Evolutionary conservation across 2,888 invertebrate species (phyloP).

Genomic region (Chrysina gloriosa): DNA sequence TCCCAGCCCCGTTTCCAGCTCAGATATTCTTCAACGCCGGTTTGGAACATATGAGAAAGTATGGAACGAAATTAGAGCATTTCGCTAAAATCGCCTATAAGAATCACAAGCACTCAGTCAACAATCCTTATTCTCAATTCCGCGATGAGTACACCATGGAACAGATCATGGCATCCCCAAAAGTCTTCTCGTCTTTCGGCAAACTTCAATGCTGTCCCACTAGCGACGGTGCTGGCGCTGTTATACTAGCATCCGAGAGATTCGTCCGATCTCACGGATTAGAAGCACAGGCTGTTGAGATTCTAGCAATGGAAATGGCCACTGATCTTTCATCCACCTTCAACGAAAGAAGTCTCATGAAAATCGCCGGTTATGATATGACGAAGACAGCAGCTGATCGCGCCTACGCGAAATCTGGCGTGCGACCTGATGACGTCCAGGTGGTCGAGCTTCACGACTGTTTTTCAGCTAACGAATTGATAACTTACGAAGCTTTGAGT

Average conservation of each 20-base stretch:
- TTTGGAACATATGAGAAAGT: constrained; percentile 94
- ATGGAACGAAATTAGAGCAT: constrained; percentile 92
- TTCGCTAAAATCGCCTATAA: constrained; percentile 98
- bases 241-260: constrained; percentile 88
- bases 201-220: constrained; percentile 98
- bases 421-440: constrained; percentile 85
- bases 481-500: constrained; percentile 97
- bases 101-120: constrained; percentile 95
- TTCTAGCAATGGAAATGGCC: constrained; percentile 96
- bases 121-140: constrained; percentile 95
- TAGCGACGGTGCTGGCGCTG: constrained; percentile 96
- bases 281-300: constrained; percentile 91
- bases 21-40: background rate
- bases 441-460: constrained; percentile 98
- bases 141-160: constrained; percentile 91
- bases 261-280: constrained; percentile 86
- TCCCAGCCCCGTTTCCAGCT: background rate
- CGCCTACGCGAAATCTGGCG: constrained; percentile 79
- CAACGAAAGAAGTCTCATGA: constrained; percentile 81
- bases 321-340: constrained; percentile 92
- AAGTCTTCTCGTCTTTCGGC: constrained; percentile 91
- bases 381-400: constrained; percentile 83
- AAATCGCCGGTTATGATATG: constrained; percentile 93
- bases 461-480: constrained; percentile 96
- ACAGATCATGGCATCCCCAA: constrained; percentile 89